Evolutionary conservation across 2,888 invertebrate genomes (phyloP).

Genomic region (Eilema sororculum): DNA sequence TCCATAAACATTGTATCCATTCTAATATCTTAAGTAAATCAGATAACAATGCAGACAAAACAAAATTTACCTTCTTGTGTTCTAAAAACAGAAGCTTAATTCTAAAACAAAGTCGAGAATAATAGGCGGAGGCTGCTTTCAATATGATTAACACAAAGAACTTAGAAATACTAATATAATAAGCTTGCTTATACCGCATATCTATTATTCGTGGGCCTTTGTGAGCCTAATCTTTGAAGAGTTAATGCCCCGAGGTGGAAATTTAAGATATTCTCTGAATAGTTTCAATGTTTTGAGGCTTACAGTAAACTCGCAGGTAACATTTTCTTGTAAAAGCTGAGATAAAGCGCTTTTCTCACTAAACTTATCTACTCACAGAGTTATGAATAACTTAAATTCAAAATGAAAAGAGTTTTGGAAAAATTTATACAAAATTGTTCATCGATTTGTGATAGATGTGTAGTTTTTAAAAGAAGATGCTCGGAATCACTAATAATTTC

Average conservation of each 20-base stretch:
- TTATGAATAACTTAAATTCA: neutral
- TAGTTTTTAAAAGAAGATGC: too few species aligned
- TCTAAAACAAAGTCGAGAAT: constrained; percentile 13
- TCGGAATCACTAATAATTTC: too few species aligned
- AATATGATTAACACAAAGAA: constrained; percentile 23
- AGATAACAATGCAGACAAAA: neutral
- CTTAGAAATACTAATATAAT: constrained; percentile 24
- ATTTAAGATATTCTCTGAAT: constrained; percentile 38
- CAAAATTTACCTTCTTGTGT: constrained; percentile 8
- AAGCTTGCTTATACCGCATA: constrained; percentile 13
- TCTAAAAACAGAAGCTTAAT: neutral
- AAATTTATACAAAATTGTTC: too few species aligned
- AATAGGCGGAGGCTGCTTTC: constrained; percentile 6
- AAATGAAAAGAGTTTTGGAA: too few species aligned
- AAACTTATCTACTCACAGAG: neutral
- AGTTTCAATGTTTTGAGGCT: constrained; percentile 27
- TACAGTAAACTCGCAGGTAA: constrained; percentile 2
- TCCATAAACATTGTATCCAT: neutral
- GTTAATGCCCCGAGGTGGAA: constrained; percentile 25
- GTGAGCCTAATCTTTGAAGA: constrained; percentile 34
- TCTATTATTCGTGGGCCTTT: constrained; percentile 39
- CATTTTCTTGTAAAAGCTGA: neutral
- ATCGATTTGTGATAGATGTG: too few species aligned
- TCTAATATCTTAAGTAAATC: neutral
- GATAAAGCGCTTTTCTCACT: neutral